These are phyloP conservation scores for Eupithecia insigniata DNA, from an alignment of 2,888 invertebrate species.

Conservation along the genomic window DNA sequence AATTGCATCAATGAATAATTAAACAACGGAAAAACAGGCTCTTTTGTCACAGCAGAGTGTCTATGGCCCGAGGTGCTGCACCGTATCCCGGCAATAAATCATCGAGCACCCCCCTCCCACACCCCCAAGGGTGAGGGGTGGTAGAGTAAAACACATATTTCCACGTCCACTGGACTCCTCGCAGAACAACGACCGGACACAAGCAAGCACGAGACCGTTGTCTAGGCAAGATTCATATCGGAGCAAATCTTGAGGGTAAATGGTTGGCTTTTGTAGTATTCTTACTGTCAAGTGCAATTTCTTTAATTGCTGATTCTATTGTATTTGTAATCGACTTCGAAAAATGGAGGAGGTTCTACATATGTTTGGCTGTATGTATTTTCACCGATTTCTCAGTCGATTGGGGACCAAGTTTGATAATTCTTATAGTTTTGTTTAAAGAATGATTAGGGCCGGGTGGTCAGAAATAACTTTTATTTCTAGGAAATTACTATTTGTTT, in stretches of 20 bases:
- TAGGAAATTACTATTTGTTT: background rate
- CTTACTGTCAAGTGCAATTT: constrained; percentile 19
- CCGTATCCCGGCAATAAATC: constrained; percentile 57
- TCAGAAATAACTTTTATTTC: too few species aligned
- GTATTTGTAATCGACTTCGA: background rate
- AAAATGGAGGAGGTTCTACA: background rate
- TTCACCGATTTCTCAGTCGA: background rate
- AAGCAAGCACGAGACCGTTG: constrained; percentile 48
- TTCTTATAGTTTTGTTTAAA: background rate
- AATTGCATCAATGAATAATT: constrained; percentile 31
- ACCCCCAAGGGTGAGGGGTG: constrained; percentile 6
- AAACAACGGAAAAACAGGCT: constrained; percentile 36
- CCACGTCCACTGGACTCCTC: constrained; percentile 56
- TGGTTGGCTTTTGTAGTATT: constrained; percentile 27
- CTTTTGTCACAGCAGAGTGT: constrained; percentile 42
- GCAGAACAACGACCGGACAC: constrained; percentile 57
- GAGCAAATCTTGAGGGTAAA: constrained; percentile 22
- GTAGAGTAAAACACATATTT: constrained; percentile 60
- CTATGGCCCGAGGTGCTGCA: constrained; percentile 43
- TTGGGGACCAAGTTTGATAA: background rate
- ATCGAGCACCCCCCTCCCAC: constrained; percentile 45
- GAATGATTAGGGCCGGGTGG: too few species aligned
- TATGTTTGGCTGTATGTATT: background rate
- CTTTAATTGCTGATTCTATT: constrained; percentile 15
- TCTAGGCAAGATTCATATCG: constrained; percentile 36